Base-by-base conservation (phyloP, 1,140 invertebrate genomes). In the Orius laevigatus region DNA sequence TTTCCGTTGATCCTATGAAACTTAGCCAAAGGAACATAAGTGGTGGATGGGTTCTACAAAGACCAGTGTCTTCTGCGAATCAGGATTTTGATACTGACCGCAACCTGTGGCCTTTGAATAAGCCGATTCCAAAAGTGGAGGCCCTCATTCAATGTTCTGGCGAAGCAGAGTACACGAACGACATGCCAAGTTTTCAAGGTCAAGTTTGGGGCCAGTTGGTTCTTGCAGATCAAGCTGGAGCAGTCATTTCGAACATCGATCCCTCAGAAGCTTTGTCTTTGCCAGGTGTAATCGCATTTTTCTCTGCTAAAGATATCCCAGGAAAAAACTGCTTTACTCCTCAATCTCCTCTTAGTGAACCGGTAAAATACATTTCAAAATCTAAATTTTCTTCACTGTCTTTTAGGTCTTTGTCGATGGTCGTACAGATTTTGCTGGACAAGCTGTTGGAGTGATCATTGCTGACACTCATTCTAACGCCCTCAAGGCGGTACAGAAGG, bases 101-200 rank as follows among this genome's bases (percentile, higher is more conserved):
- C 54, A 66, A 74, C n/a, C 56, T 77, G 35, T 89, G 79, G 71
- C 87, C 87, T 0, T 58, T 90, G 1, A 84, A 76, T 53, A 65
- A 90, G 60, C 77, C 85, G 0, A 62, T 87, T 16, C 67, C 73
- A 1, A 92, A 92, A 61, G 50, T 84, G 5, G 84, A 87, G 62
- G 75, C 78, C 3, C 56, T 79, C 33, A 66, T 75, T 31, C 82
- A 89, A 68, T 79, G 72, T 49, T 25, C 53, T 64, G 83, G 82
- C 4, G 79, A 84, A 59, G 81, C 74, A n/a, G 65, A 74, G 53
- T 84, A 78, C 56, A 58, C 68, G 15, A 78, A 79, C 55, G 79
- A 83, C 57, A 60, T 79, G 39, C 70, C 71, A 14, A 60, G 67
- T 0, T 58, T 67, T 15, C 60, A 64, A 1, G 63, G 69, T 12